A percentile compares a stretch with the other conserved stretches of the same genome.
Evolutionary conservation across 2,113 vertebrate genomes (phyloP).

Genomic region (Hassar affinis): DNA sequence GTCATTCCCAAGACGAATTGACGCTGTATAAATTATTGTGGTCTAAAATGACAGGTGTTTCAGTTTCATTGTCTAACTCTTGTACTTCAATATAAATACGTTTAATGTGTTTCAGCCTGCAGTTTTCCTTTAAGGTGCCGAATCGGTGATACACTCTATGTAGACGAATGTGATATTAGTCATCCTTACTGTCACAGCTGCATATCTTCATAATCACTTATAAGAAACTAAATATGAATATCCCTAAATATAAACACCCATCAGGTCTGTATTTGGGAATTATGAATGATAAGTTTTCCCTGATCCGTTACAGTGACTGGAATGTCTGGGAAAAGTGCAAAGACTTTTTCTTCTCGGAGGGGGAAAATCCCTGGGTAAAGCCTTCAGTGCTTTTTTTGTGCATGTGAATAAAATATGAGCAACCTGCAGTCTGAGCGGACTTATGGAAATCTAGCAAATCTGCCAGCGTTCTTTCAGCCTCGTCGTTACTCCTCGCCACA

Average conservation of each 20-base stretch:
- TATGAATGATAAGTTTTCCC: neutral
- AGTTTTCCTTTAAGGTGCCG: neutral
- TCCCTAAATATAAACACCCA: neutral
- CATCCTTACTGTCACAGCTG: neutral
- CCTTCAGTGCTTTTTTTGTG: neutral
- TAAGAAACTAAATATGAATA: neutral
- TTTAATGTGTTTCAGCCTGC: neutral
- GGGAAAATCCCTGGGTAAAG: neutral
- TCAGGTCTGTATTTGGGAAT: neutral
- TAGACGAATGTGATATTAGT: neutral
- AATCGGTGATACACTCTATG: neutral
- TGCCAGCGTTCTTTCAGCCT: constrained; percentile 7
- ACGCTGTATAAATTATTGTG: too few relatives aligned
- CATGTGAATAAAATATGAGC: neutral
- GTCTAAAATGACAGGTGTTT: too few relatives aligned
- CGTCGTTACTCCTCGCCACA: constrained; percentile 23
- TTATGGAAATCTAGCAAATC: constrained; percentile 32
- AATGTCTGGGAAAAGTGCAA: neutral
- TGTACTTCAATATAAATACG: neutral
- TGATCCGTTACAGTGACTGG: neutral
- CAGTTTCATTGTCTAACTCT: too few relatives aligned
- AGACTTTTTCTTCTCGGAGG: neutral
- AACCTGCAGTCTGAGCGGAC: neutral
- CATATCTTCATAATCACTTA: neutral
- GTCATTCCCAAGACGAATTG: too few relatives aligned